A percentile compares a stretch with the other conserved stretches of the same genome.
These are phyloP conservation scores for Himalopsyche japonica DNA, from an alignment of 2,888 invertebrate genomes.

Conservation along the genomic window DNA sequence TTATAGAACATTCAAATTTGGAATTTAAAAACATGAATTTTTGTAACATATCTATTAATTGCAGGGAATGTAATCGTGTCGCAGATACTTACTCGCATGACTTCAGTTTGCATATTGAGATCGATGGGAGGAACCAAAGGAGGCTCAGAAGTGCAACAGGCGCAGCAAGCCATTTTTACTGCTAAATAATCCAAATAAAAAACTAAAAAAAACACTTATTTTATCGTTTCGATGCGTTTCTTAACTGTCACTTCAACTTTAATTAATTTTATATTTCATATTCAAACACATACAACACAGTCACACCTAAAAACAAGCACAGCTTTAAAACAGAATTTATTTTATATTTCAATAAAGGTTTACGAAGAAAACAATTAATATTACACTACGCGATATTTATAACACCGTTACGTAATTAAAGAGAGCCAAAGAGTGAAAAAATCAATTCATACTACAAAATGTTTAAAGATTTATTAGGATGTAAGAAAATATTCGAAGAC, in stretches of 20 bases:
- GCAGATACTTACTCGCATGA: slow-evolving; percentile 69
- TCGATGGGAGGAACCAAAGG: slow-evolving; percentile 79
- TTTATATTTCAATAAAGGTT: neutral
- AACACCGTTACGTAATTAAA: neutral
- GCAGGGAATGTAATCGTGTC: too few species aligned
- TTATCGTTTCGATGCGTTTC: neutral
- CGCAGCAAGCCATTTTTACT: slow-evolving; percentile 63
- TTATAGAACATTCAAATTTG: too few species aligned
- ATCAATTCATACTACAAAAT: neutral
- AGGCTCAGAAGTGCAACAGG: slow-evolving; percentile 68
- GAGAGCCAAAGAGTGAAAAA: neutral
- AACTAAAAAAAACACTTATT: neutral
- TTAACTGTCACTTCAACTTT: slow-evolving; percentile 4
- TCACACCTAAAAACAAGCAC: neutral
- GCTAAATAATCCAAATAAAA: neutral
- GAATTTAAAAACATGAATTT: too few species aligned
- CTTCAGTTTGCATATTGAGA: slow-evolving; percentile 74
- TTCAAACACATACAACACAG: neutral
- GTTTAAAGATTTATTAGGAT: neutral
- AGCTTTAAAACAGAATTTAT: neutral
- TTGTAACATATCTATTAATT: too few species aligned
- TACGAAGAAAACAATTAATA: neutral
- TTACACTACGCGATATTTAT: neutral
- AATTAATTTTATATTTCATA: slow-evolving; percentile 11
- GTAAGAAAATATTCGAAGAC: neutral